These are phyloP conservation scores for Steatocranus sp. DNA, from an alignment of 2,797 vertebrate genomes.

Conservation along the genomic window DNA sequence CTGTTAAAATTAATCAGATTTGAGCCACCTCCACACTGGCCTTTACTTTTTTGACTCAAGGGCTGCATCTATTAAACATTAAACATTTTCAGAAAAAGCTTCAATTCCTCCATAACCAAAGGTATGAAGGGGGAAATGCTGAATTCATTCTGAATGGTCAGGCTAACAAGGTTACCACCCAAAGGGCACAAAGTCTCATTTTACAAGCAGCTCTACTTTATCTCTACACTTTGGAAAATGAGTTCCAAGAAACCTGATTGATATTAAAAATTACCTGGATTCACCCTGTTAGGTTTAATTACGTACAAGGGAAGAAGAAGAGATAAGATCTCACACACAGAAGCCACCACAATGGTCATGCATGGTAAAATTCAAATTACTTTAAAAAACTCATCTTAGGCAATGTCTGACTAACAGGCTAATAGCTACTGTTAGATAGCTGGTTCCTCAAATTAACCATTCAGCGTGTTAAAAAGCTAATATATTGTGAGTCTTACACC, in stretches of 20 bases:
- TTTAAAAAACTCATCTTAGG: neutral
- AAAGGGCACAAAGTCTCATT: neutral
- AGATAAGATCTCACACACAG: slow-evolving; percentile 40
- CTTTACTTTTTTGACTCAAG: neutral
- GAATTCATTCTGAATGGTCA: neutral
- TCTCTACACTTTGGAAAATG: slow-evolving; percentile 19
- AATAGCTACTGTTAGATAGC: neutral
- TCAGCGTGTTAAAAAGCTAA: neutral
- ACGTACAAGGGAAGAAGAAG: neutral
- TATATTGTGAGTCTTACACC: neutral
- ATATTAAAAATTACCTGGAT: slow-evolving; percentile 43
- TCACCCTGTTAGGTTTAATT: slow-evolving; percentile 51
- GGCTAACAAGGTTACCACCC: neutral
- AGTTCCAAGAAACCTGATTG: slow-evolving; percentile 31
- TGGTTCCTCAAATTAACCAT: neutral
- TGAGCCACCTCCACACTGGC: neutral
- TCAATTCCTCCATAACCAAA: neutral
- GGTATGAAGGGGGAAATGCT: neutral
- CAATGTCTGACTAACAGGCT: neutral
- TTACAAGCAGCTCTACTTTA: neutral
- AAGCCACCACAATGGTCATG: neutral
- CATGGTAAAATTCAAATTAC: slow-evolving; percentile 10
- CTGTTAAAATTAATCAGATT: neutral
- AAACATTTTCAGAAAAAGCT: neutral
- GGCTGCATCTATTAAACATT: neutral